Conservation (phyloP, 2,797 vertebrate species). For the Poeciliopsis turneri region DNA sequence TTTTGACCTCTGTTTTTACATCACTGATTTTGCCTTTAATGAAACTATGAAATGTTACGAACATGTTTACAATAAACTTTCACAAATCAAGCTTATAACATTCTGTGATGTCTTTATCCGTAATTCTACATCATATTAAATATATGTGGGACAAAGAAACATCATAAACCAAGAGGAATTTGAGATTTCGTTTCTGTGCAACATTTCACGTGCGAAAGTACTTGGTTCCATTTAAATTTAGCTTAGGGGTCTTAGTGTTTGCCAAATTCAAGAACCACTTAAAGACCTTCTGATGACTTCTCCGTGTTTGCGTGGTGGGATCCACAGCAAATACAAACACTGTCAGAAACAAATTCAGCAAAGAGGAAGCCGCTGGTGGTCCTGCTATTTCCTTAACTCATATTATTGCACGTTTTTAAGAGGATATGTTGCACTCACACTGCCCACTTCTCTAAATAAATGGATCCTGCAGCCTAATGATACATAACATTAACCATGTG, state of each 20-base stretch:
- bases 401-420: conserved; percentile 28
- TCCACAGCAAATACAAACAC: conserved; percentile 62
- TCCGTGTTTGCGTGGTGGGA: conserved; percentile 50
- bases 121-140: conserved; percentile 1
- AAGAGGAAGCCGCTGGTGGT: conserved; percentile 67
- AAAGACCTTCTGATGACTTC: conserved; percentile 58
- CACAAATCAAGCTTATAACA: neutral
- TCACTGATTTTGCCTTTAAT: neutral
- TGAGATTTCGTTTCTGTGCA: conserved; percentile 9
- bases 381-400: conserved; percentile 55
- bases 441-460: conserved; percentile 36
- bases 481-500: conserved; percentile 21
- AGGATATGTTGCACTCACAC: conserved; percentile 30
- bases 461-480: conserved; percentile 25
- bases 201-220: conserved; percentile 29
- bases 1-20: neutral
- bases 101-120: neutral
- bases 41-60: neutral
- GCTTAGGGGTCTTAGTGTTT: conserved; percentile 25
- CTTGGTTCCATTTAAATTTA: conserved; percentile 37
- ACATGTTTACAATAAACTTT: conserved; percentile 20
- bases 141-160: neutral
- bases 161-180: neutral
- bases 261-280: conserved; percentile 59
- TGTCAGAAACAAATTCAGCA: conserved; percentile 50